These are phyloP conservation scores for Nezara viridula DNA, from an alignment of 2,888 invertebrate genomes.

Conservation along the genomic window DNA sequence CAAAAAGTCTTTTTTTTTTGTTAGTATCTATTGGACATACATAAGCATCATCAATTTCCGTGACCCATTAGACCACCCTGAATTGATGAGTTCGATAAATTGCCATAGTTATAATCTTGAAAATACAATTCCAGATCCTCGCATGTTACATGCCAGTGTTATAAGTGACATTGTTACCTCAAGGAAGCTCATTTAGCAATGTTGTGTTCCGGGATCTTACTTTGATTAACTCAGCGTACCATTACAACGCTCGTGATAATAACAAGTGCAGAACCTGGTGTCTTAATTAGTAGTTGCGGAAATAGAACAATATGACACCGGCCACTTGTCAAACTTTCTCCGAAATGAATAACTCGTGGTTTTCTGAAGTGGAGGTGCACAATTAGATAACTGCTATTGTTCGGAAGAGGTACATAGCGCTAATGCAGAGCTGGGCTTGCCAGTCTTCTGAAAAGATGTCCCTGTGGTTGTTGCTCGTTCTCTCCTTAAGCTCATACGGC, in stretches of 20 bases:
- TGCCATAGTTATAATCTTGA: not conserved
- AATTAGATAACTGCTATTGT: slow-evolving; percentile 46
- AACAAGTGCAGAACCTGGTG: not conserved
- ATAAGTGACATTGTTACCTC: not conserved
- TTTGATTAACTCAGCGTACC: slow-evolving; percentile 14
- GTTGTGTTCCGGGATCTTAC: not conserved
- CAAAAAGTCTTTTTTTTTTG: too few species aligned
- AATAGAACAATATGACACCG: slow-evolving; percentile 14
- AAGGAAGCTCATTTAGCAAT: not conserved
- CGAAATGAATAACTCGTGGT: not conserved
- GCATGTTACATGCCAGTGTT: not conserved
- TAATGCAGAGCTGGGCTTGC: not conserved
- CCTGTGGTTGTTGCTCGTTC: not conserved
- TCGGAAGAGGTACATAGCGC: slow-evolving; percentile 35
- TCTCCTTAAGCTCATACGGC: not conserved
- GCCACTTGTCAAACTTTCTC: not conserved
- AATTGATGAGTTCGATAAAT: not conserved
- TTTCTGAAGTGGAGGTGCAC: not conserved
- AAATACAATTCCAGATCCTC: not conserved
- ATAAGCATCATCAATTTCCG: too few species aligned
- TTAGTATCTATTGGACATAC: too few species aligned
- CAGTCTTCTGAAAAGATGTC: slow-evolving; percentile 1
- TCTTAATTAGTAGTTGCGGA: slow-evolving; percentile 10
- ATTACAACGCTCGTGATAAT: not conserved
- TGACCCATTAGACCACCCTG: not conserved